phyloP scores from a whole-genome alignment of 2,113 vertebrate genomes.

The Catharus minimus region DNA sequence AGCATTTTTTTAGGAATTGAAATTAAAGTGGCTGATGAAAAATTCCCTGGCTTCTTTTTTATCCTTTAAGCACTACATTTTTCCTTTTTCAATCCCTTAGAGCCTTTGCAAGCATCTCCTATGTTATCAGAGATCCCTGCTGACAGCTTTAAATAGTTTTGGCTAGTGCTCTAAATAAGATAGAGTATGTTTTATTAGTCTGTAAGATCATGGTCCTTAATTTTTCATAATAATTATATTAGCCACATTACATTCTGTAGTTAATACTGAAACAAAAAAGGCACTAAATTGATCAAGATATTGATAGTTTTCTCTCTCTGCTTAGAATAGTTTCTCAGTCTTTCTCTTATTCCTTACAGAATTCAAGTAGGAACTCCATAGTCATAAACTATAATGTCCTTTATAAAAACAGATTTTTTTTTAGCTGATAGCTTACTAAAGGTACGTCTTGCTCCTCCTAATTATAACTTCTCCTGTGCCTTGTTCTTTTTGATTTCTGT shows the following conservation, averaged over 20 bases:
- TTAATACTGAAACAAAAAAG: neutral
- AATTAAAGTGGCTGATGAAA: neutral
- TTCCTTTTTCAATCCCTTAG: neutral
- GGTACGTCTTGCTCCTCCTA: neutral
- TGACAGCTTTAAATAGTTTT: neutral
- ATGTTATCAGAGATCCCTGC: neutral
- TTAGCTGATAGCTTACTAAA: neutral
- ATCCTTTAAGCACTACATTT: neutral
- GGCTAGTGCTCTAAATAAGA: neutral
- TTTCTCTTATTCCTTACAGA: neutral
- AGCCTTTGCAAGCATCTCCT: neutral
- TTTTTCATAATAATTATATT: neutral
- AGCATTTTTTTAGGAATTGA: neutral
- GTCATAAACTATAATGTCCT: neutral
- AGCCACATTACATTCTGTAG: neutral
- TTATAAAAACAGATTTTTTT: neutral
- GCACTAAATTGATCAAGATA: neutral
- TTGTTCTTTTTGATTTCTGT: constrained; percentile 29
- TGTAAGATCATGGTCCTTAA: neutral
- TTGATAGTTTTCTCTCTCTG: neutral
- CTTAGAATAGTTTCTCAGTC: neutral
- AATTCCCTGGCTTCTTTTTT: neutral
- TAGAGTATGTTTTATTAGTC: neutral
- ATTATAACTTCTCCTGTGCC: neutral
- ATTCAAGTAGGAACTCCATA: neutral